A percentile compares a stretch with the other conserved stretches of the same genome.
phyloP scores from a whole-genome alignment of 2,888 invertebrate species.

The Pherbina coryleti region DNA sequence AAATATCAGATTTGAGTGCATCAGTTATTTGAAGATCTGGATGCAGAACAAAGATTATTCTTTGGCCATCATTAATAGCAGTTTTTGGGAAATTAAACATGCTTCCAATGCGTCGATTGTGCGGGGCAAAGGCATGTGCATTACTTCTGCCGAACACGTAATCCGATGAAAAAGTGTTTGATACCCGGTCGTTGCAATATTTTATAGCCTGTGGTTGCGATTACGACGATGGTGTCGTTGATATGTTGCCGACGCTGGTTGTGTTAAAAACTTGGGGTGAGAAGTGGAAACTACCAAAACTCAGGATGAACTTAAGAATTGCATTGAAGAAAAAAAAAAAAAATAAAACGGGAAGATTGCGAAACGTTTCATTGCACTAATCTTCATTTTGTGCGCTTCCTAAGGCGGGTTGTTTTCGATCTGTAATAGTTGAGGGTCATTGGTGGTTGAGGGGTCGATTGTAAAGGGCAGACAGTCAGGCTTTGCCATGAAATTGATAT shows the following conservation, averaged over 20 bases:
- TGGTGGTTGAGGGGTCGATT: too few species aligned
- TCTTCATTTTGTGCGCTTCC: background rate
- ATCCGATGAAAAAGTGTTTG: conserved; percentile 16
- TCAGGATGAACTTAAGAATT: background rate
- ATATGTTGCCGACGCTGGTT: conserved; percentile 8
- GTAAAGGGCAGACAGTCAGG: background rate
- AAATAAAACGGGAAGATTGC: conserved; percentile 2
- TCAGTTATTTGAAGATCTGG: background rate
- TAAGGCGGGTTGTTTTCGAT: background rate
- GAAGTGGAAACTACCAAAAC: background rate
- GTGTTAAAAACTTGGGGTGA: background rate
- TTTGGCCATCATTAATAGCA: conserved; percentile 52
- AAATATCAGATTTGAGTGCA: conserved; percentile 44
- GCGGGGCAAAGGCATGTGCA: background rate
- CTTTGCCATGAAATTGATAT: conserved; percentile 28
- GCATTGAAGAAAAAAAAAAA: conserved; percentile 1
- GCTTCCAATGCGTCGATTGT: background rate
- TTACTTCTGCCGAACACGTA: conserved; percentile 25
- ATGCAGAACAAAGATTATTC: conserved; percentile 3
- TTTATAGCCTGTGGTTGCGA: conserved; percentile 34
- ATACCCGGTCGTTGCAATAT: background rate
- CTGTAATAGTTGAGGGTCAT: background rate
- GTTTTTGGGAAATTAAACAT: conserved; percentile 28
- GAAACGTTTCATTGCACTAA: conserved; percentile 17
- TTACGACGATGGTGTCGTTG: conserved; percentile 26